A percentile compares a stretch with the other conserved stretches of the same genome.
Conservation (phyloP, 2,888 invertebrate genomes). For the Venusia cambrica region DNA sequence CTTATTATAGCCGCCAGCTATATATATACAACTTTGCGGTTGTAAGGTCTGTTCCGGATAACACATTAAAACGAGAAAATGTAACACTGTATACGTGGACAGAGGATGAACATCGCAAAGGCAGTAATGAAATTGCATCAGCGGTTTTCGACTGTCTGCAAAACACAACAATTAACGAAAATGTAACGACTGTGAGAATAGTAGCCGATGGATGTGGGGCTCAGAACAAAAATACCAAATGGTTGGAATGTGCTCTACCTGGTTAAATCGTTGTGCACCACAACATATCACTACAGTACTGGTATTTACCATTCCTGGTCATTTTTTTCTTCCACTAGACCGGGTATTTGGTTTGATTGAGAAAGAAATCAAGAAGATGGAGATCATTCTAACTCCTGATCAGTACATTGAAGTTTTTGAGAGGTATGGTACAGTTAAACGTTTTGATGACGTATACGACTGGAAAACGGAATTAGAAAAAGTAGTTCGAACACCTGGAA, state of each 20-base stretch:
- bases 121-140: conserved; percentile 33
- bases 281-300: conserved; percentile 5
- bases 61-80: conserved; percentile 25
- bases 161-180: conserved; percentile 13
- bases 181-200: conserved; percentile 25
- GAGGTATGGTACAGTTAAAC: conserved; percentile 13
- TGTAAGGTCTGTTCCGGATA: too few relatives aligned
- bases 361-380: conserved; percentile 18
- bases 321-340: conserved; percentile 20
- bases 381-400: conserved; percentile 10
- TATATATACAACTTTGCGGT: too few relatives aligned
- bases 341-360: conserved; percentile 18
- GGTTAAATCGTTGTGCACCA: conserved; percentile 1
- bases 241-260: conserved; percentile 2
- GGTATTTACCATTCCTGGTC: conserved; percentile 20
- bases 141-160: conserved; percentile 27
- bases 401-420: conserved; percentile 12
- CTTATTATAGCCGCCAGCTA: conserved; percentile 34
- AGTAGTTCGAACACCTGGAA: conserved; percentile 11
- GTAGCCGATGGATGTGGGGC: conserved; percentile 7
- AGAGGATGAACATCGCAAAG: conserved; percentile 33
- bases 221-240: conserved; percentile 3
- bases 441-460: conserved; percentile 9
- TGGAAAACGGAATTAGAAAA: conserved; percentile 12
- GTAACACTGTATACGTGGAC: conserved; percentile 31